These are phyloP conservation scores for Peromyscus melanophrys DNA, from an alignment of 2,797 vertebrate genomes.

Conservation along the genomic window DNA sequence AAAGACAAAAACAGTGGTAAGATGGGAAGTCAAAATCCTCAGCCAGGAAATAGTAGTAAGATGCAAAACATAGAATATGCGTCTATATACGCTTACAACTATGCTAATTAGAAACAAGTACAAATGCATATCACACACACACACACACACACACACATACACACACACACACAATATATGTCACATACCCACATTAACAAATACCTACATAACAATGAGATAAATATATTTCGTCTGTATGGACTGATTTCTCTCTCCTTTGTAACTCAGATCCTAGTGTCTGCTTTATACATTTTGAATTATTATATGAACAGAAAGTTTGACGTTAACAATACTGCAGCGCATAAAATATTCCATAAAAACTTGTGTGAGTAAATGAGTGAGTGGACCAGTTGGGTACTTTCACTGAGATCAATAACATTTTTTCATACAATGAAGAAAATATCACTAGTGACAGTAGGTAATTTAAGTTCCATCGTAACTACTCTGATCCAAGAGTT, in stretches of 20 bases:
- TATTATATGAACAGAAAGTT: neutral
- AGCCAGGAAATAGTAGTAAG: neutral
- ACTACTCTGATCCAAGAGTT: neutral
- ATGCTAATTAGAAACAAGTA: neutral
- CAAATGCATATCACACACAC: neutral
- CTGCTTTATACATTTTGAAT: neutral
- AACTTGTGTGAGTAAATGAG: neutral
- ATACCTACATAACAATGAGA: neutral
- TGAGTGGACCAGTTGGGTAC: neutral
- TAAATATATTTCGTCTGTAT: neutral
- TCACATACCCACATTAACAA: neutral
- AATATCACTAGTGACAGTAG: neutral
- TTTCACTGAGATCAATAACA: conserved; percentile 4
- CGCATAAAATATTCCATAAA: neutral
- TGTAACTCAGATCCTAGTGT: neutral
- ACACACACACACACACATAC: neutral
- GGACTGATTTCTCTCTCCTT: neutral
- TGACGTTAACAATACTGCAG: neutral
- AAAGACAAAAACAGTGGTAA: neutral
- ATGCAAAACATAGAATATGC: neutral
- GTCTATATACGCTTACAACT: neutral
- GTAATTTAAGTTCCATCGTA: neutral
- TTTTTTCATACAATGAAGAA: neutral
- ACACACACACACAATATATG: neutral
- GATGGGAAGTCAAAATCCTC: neutral